phyloP scores from a whole-genome alignment of 2,888 invertebrate genomes.

The Prenolepis imparis region DNA sequence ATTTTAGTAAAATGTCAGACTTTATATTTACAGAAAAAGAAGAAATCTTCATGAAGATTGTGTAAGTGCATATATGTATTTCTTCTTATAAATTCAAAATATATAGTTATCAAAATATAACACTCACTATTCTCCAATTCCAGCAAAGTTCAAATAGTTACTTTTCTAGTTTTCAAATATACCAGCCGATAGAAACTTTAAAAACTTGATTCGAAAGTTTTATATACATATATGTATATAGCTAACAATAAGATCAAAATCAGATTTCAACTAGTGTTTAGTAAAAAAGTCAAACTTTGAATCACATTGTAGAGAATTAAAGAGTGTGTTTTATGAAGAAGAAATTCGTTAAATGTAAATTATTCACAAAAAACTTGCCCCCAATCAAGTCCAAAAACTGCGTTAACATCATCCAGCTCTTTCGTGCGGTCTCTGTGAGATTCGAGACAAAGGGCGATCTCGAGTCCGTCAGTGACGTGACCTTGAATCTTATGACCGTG shows the following conservation, averaged over 20 bases:
- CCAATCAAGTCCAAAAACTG: constrained; percentile 18
- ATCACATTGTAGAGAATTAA: not conserved
- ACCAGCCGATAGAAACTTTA: not conserved
- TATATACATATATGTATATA: too few relatives aligned
- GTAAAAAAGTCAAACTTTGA: constrained; percentile 2
- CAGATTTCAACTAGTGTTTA: not conserved
- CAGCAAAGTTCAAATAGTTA: not conserved
- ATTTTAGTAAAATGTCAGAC: constrained; percentile 11
- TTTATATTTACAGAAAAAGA: not conserved
- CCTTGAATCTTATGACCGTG: constrained; percentile 73
- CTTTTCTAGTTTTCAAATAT: constrained; percentile 14
- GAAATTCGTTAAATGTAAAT: constrained; percentile 9
- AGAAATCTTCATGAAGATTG: not conserved
- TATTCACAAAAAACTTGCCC: constrained; percentile 14
- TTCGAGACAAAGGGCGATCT: constrained; percentile 55
- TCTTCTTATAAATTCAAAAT: constrained; percentile 3
- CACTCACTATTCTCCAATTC: not conserved
- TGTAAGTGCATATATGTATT: not conserved
- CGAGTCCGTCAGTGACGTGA: constrained; percentile 67
- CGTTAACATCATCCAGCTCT: constrained; percentile 32
- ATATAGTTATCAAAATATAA: not conserved
- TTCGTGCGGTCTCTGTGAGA: constrained; percentile 30
- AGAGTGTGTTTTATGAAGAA: not conserved
- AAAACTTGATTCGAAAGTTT: constrained; percentile 19
- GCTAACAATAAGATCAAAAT: constrained; percentile 6